Evolutionary conservation across 2,888 invertebrate species (phyloP).

Genomic region (Dascillus cervinus): DNA sequence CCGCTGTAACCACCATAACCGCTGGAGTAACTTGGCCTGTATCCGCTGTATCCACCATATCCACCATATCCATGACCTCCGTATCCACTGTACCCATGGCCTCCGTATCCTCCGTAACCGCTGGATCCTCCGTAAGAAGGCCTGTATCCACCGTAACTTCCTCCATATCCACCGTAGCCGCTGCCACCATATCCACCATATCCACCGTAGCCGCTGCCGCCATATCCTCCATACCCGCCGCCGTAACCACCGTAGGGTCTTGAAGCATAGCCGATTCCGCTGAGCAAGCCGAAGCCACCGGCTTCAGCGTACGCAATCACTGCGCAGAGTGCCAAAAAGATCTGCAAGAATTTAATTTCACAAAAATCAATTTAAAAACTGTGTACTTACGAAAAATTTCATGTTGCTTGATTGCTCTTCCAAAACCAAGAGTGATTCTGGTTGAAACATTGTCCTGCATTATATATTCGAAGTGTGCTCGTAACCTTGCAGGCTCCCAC

Average conservation of each 20-base stretch:
- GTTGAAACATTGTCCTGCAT: slow-evolving; percentile 3
- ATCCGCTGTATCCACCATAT: slow-evolving; percentile 3
- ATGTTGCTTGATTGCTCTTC: no score
- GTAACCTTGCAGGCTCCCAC: slow-evolving; percentile 15
- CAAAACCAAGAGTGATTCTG: no score
- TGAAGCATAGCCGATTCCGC: slow-evolving; percentile 9
- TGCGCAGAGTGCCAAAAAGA: slow-evolving; percentile 8
- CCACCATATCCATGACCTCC: slow-evolving; percentile 5
- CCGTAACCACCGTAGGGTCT: slow-evolving; percentile 8
- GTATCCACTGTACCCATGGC: slow-evolving; percentile 5
- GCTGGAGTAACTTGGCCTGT: no score
- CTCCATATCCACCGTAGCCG: slow-evolving; percentile 11
- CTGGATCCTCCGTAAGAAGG: slow-evolving; percentile 7
- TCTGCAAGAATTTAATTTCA: slow-evolving; percentile 12
- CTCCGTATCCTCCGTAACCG: slow-evolving; percentile 12
- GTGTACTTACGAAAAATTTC: not conserved
- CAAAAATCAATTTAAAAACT: not conserved
- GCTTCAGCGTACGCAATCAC: slow-evolving; percentile 10
- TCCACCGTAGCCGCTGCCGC: slow-evolving; percentile 6
- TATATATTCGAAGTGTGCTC: slow-evolving; percentile 11
- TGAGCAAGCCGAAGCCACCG: slow-evolving; percentile 16
- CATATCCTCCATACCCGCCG: slow-evolving; percentile 11
- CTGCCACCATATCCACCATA: slow-evolving; percentile 5
- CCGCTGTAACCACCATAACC: slow-evolving; percentile 1
- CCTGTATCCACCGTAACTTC: slow-evolving; percentile 9